Base-by-base conservation (phyloP, 2,888 invertebrate genomes). In the Xanthorhoe designata region DNA sequence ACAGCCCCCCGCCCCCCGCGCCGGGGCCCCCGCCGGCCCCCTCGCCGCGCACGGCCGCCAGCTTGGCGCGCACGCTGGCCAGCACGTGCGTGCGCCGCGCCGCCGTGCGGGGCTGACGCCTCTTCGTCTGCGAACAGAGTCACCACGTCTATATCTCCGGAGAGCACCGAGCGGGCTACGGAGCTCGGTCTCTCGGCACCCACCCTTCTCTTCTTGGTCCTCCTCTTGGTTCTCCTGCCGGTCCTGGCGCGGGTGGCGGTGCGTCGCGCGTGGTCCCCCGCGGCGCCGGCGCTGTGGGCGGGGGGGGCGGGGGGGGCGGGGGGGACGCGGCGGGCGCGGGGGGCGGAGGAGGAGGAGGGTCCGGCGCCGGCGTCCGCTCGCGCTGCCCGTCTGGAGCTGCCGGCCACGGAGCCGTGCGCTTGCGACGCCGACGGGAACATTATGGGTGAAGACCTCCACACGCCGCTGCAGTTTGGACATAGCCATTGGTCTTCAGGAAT, bases 401-500 rank as follows among this genome's bases (percentile, higher is more conserved):
- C 45, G 29, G 15, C 18, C 35, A 7, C 17, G n/a, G 24, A 10
- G 18, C n/a, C 3, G 18, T 52, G 53, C 17, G 61, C 51, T 6
- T 32, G 53, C 8, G 59, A 42, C 18, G 35, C 45, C 32, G 63
- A 49, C 8, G 45, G 47, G 6, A 63, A 61, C 8, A 38, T 17
- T 24, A 64, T 51, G 1, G 65, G 61, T 1, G 56, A 63, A 6
- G 60, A 56, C 29, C 67, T 15, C 59, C 62, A 64, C 0, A 64
- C 53, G 24, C 86, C 85, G 61, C 78, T 78, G 80, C 97, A 97
- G 58, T 95, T 94, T 32, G 97, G 96, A 87, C 99, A 99, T 81
- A 95, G 97, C 99, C 99, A 99, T 73, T 97, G 96, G 13, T 97
- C 97, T 62, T 95, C 94, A 0, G 99, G 99, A 52, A 97, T 79